These are phyloP conservation scores for Protobothrops mucrosquamatus DNA, from an alignment of 2,113 vertebrate genomes.

Conservation along the genomic window DNA sequence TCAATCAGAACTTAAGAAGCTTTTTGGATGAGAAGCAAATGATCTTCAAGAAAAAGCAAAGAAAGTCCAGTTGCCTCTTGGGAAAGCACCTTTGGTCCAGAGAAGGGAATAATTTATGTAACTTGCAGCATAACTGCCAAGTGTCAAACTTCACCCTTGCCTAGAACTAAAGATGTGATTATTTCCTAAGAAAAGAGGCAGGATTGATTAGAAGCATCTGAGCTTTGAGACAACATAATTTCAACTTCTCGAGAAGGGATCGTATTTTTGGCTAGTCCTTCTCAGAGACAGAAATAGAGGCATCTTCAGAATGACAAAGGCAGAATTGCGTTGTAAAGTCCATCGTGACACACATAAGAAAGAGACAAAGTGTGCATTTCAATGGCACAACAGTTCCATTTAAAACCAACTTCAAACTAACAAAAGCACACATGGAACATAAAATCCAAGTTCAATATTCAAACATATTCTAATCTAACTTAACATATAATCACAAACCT, in stretches of 20 bases:
- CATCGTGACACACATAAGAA: neutral
- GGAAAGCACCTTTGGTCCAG: too few relatives aligned
- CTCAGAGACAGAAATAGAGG: neutral
- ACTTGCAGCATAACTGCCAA: neutral
- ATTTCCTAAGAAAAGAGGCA: neutral
- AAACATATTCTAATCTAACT: neutral
- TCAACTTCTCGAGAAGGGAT: neutral
- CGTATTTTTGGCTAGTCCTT: neutral
- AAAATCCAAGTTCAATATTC: neutral
- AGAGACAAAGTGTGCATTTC: neutral
- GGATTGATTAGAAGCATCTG: neutral
- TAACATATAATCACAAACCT: neutral
- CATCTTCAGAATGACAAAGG: neutral
- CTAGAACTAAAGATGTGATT: neutral
- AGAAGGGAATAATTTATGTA: neutral
- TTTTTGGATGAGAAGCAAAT: too few relatives aligned
- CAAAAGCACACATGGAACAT: neutral
- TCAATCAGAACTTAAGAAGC: too few relatives aligned
- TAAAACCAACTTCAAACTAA: neutral
- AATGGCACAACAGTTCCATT: neutral
- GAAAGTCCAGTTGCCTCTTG: too few relatives aligned
- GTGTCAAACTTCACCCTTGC: neutral
- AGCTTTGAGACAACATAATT: neutral
- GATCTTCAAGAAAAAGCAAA: too few relatives aligned
- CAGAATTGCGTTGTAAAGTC: neutral